Evolutionary conservation across 2,113 vertebrate species (phyloP).

Genomic region (Gambusia holbrooki): DNA sequence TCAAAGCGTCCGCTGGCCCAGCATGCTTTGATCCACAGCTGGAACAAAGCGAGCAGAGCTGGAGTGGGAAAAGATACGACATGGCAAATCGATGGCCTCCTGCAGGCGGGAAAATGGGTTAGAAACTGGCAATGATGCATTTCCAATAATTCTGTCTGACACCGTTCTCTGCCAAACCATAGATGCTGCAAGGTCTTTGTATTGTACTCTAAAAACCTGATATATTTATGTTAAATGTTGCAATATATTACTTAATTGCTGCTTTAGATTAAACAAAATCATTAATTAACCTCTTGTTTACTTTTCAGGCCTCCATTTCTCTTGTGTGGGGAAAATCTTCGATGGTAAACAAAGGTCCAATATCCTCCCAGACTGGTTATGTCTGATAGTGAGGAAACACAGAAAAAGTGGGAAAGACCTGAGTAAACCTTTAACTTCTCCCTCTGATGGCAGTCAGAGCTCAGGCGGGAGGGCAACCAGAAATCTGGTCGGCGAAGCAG

Average conservation of each 20-base stretch:
- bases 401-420: conserved; percentile 8
- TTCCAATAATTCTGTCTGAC: conserved; percentile 14
- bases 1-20: too few species aligned
- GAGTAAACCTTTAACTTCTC: conserved; percentile 32
- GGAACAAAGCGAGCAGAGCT: conserved; percentile 4
- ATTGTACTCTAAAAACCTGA: background rate
- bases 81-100: conserved; percentile 20
- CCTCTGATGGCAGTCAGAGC: conserved; percentile 39
- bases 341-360: too few species aligned
- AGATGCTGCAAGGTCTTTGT: background rate
- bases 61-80: conserved; percentile 21
- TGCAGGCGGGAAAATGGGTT: conserved; percentile 14
- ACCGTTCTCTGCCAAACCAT: too few species aligned
- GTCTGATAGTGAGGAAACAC: conserved; percentile 5
- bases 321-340: too few species aligned
- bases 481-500: conserved; percentile 30
- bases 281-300: too few species aligned
- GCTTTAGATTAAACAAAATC: too few species aligned
- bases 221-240: too few species aligned
- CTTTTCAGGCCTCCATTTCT: too few species aligned
- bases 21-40: background rate
- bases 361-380: conserved; percentile 11
- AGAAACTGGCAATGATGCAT: background rate
- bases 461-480: conserved; percentile 46
- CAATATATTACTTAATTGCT: too few species aligned